A percentile compares a stretch with the other conserved stretches of the same genome.
Conservation (phyloP, 2,113 vertebrate genomes). For the Chitala chitala region DNA sequence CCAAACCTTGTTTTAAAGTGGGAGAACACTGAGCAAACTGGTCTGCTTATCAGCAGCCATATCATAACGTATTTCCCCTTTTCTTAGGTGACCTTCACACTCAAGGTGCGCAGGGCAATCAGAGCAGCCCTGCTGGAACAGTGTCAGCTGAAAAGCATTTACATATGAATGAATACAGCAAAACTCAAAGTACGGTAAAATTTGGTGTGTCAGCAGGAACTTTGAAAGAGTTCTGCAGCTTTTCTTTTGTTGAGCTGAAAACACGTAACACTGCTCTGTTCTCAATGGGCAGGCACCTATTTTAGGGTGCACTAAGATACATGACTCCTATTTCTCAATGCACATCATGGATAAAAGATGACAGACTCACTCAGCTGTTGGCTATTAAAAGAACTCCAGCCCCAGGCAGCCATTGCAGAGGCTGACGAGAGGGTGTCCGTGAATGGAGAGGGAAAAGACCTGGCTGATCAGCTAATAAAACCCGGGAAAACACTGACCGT, state of each 20-base stretch:
- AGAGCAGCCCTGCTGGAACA: too few relatives aligned
- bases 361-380: constrained; percentile 52
- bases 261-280: background rate
- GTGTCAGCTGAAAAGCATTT: too few relatives aligned
- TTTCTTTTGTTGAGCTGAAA: background rate
- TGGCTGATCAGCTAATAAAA: constrained; percentile 45
- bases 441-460: constrained; percentile 52
- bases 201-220: too few relatives aligned
- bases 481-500: constrained; percentile 47
- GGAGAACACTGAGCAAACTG: background rate
- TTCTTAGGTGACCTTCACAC: constrained; percentile 1
- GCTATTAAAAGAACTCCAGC: constrained; percentile 62
- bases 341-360: constrained; percentile 45
- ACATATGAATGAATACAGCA: too few relatives aligned
- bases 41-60: background rate
- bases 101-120: background rate
- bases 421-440: constrained; percentile 36
- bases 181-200: too few relatives aligned
- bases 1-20: background rate
- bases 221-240: too few relatives aligned
- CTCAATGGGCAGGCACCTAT: constrained; percentile 1
- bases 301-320: constrained; percentile 20
- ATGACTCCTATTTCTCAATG: constrained; percentile 19
- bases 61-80: background rate
- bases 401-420: constrained; percentile 32